Conservation (phyloP, 2,113 vertebrate genomes). For the Dicrurus megarhynchus region DNA sequence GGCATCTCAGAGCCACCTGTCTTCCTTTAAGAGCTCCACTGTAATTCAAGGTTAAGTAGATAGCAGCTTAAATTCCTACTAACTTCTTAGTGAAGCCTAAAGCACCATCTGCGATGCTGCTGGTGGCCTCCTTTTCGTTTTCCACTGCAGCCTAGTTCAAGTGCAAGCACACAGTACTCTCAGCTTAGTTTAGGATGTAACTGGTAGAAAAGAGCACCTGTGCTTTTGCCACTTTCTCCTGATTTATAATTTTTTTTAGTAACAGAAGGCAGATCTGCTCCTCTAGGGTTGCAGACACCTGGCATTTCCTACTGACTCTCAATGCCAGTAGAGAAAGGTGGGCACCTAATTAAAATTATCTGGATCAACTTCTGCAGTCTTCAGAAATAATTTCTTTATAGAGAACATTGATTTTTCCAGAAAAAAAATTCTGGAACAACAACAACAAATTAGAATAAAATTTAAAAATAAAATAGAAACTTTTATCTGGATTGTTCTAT, state of each 20-base stretch:
- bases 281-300: not conserved
- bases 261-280: not conserved
- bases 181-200: not conserved
- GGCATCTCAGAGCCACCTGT: not conserved
- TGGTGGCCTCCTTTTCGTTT: not conserved
- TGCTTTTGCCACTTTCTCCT: not conserved
- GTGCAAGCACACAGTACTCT: rapidly evolving
- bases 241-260: not conserved
- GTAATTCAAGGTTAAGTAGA: not conserved
- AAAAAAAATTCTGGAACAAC: not conserved
- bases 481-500: not conserved
- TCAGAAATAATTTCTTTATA: not conserved
- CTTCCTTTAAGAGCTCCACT: not conserved
- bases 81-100: not conserved
- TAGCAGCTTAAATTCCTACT: not conserved
- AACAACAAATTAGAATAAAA: not conserved
- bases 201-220: not conserved
- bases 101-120: not conserved
- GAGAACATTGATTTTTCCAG: rapidly evolving
- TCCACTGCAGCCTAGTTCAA: not conserved
- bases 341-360: not conserved
- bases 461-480: not conserved
- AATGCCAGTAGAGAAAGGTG: not conserved
- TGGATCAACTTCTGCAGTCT: not conserved
- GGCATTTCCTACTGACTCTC: not conserved